A percentile compares a stretch with the other conserved stretches of the same genome.
phyloP scores from a whole-genome alignment of 2,113 vertebrate species.

The Edolisoma coerulescens region DNA sequence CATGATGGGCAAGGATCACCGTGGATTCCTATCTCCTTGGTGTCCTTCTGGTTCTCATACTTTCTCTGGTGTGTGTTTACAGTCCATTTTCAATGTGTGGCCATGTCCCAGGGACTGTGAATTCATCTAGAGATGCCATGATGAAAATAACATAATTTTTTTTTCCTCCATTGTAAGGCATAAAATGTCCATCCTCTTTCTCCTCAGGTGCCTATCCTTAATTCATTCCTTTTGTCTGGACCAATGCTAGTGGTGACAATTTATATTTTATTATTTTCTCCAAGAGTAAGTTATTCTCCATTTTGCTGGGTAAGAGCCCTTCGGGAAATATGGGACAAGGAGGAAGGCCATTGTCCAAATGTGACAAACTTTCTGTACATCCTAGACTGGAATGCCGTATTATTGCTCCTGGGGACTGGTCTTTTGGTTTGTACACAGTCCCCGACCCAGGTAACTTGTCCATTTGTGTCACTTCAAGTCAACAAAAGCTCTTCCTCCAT shows the following conservation, averaged over 20 bases:
- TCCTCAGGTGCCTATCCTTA: neutral
- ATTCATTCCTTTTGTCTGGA: neutral
- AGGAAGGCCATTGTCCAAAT: neutral
- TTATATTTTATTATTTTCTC: neutral
- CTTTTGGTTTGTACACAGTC: neutral
- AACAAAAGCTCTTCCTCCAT: neutral
- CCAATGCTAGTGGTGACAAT: neutral
- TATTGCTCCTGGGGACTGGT: neutral
- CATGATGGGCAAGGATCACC: neutral
- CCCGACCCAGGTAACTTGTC: neutral
- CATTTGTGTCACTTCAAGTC: neutral
- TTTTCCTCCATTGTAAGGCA: neutral
- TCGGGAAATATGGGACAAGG: neutral
- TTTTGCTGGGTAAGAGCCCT: neutral
- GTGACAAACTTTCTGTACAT: neutral
- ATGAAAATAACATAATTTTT: neutral
- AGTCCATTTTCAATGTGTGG: neutral
- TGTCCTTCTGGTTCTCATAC: neutral
- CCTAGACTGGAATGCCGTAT: neutral
- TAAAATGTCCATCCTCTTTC: neutral
- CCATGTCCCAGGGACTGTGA: neutral
- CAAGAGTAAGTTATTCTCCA: neutral
- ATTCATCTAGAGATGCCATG: neutral
- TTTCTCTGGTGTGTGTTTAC: neutral
- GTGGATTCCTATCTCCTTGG: neutral